Base-by-base conservation (phyloP, 2,797 vertebrate species). In the Onychomys arenicola region DNA sequence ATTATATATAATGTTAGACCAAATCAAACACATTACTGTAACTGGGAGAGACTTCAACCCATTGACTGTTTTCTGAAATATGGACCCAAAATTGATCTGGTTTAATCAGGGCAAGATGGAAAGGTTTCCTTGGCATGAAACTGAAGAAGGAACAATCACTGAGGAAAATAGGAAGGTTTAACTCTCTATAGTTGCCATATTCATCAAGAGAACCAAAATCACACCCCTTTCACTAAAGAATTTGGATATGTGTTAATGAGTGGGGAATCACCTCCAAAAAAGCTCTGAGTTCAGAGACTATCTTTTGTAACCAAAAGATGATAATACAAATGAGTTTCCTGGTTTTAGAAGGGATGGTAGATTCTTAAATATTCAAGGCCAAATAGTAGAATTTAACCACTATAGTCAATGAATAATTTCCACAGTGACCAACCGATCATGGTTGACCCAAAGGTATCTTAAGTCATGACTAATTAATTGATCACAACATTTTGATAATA, bases 401-500 rank as follows among this genome's bases (percentile, higher is more conserved):
- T 87, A 52, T 85, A 89, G 55, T n/a, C 21, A 89, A 86, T 2
- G 1, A 49, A 43, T 82, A 89, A 94, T 88, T 91, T 84, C 40
- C 75, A 95, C 78, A 69, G 76, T 88, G 25, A 92, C 19, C 1
- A 83, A 89, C 27, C 2, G 78, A 59, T 88, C 37, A 75, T 12
- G 17, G 61, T 85, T 86, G 27, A 89, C 37, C 32, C 25, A 19
- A 2, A 91, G 12, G 23, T 84, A 93, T 43, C 21, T 81, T 92
- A 75, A 91, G 9, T 63, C 61, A 40, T 65, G 49, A 29, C 37
- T 84, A 78, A 83, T 37, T 88, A 78, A 83, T 37, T 76, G 49
- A 85, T 91, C 25, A 94, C 32, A 37, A 95, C 43, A 37, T 87
- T 94, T 92, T 82, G 81, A 92, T 86, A 73, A 86, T 90, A 94